Base-by-base conservation (phyloP, 1,140 invertebrate genomes). In the Cyclargus thomasi region DNA sequence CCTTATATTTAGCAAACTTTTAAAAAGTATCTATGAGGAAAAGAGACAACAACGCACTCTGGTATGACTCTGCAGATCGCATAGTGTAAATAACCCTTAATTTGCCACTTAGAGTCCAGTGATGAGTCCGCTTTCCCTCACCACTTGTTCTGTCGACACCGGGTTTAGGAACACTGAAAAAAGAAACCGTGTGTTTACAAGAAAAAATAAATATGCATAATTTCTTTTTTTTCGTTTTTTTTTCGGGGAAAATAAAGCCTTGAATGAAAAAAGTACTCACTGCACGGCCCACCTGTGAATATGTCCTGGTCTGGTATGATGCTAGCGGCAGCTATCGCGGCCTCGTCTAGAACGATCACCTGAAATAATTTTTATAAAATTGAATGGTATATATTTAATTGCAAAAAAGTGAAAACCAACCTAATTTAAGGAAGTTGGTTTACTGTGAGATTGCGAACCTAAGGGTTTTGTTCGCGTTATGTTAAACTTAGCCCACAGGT, bases 81-180 rank as follows among this genome's bases (percentile, higher is more conserved):
- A 47, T 16, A 14, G 3, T 14, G 10, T 47, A 74, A 73, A 78
- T 8, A 16, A 47, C 39, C 11, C 7, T 14, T 47, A 47, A 29
- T 64, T 55, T 11, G n/a, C 53, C n/a, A 16, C 62, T 69, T 62
- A 73, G n/a, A 73, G 69, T 21, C 72, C 76, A 2, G 84, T 86
- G 67, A 91, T 88, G 23, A 91, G 87, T 0, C 89, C 90, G 67
- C 89, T 89, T 62, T 91, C 90, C 2, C 86, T 78, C 0, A 88
- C 88, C 39, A 91, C 90, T 67, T 91, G 88, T 70, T 91, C 90
- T 16, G 87, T 81, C 16, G 90, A 90, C 14, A 91, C 89, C 1
- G 90, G 89, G 29, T 90, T 90, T 35, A 91, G 80, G 70, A 91
- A 91, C 83, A 90, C 90, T 91, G 85, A 47, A 87, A 86, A 57